These are phyloP conservation scores for Anas flavirostris DNA, from an alignment of 2,797 vertebrate genomes.

Conservation along the genomic window DNA sequence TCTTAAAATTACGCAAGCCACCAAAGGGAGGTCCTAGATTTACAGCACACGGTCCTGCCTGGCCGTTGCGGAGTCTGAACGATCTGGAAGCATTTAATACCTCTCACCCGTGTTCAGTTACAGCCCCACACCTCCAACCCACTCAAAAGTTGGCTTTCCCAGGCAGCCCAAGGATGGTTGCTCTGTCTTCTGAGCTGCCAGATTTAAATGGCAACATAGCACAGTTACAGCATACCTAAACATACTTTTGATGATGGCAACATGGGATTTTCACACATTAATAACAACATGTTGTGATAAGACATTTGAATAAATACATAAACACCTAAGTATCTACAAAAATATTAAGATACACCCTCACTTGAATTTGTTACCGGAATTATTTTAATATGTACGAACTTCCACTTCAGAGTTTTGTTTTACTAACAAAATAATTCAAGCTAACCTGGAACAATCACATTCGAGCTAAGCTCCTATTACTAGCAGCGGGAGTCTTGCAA, in stretches of 20 bases:
- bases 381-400: not conserved
- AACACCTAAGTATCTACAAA: not conserved
- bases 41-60: not conserved
- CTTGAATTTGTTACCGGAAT: not conserved
- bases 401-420: not conserved
- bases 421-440: not conserved
- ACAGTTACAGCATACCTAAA: not conserved
- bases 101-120: not conserved
- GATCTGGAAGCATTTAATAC: not conserved
- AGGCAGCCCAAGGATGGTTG: not conserved
- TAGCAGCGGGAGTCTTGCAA: not conserved
- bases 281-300: not conserved
- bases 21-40: not conserved
- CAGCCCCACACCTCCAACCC: rapidly evolving
- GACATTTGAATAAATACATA: not conserved
- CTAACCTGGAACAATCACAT: not conserved
- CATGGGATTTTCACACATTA: not conserved
- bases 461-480: not conserved
- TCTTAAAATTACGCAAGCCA: not conserved
- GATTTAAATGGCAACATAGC: not conserved
- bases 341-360: not conserved
- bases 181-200: not conserved
- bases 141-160: not conserved
- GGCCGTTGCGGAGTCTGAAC: not conserved
- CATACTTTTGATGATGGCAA: not conserved